Base-by-base conservation (phyloP, 1,140 invertebrate genomes). In the Harpegnathos saltator region DNA sequence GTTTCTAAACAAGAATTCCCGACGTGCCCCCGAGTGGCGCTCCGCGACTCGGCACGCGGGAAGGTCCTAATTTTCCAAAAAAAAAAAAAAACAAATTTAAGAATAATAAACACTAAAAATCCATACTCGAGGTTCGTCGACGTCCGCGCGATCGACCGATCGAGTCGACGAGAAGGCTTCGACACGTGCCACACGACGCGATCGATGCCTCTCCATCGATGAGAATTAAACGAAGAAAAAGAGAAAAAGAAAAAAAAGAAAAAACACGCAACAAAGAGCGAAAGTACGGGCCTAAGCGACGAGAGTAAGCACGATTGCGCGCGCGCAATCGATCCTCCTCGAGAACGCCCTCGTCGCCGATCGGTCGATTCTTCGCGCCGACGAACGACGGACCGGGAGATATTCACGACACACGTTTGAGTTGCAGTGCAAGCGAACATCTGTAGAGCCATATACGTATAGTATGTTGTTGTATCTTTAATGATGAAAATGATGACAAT, bases 361-460 rank as follows among this genome's bases (percentile, higher is more conserved):
- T 82, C 80, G 83, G 66, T 61, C 78, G 83, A 85, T 74, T 68
- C 19, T 44, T 33, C 38, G 86, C 68, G 59, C 38, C 66, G 66
- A 50, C 73, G 82, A 65, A 54, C 68, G 81, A 72, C 86, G 88
- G 84, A 86, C 78, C 66, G 26, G 19, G 83, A 65, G 69, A 85
- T 83, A 87, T 84, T 90, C 89, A 93, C 91, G 93, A 94, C 93
- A 94, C 92, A 92, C 89, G 89, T 93, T 94, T 94, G 93, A 94
- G 93, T 94, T 94, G 92, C 94, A 94, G 94, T 94, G 94, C 94
- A 94, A 94, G 94, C 94, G 93, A 92, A 94, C 93, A 94, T 94
- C 93, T 94, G 93, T 94, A 94, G 93, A 94, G 93, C 93, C 93
- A 94, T 94, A 94, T 94, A 94, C 92, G 91, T 94, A 94, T 94